These are phyloP conservation scores for Drosophila engyochracea DNA, from an alignment of 2,888 invertebrate species.

Conservation along the genomic window DNA sequence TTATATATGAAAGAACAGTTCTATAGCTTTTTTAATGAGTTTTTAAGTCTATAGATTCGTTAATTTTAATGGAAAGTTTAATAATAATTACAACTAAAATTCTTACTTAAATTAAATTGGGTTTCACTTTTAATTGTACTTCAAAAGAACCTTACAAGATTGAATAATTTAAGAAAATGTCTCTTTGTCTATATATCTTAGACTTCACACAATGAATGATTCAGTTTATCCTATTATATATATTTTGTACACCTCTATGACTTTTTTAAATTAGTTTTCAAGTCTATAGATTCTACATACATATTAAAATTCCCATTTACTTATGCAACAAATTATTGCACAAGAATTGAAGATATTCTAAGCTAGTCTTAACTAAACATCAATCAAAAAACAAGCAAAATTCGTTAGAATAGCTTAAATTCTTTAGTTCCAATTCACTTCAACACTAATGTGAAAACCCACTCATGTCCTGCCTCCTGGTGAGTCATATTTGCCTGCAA, in stretches of 20 bases:
- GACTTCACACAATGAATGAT: no score
- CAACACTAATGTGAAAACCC: background rate
- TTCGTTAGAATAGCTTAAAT: background rate
- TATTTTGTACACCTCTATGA: no score
- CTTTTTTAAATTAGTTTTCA: no score
- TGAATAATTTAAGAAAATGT: background rate
- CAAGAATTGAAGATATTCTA: background rate
- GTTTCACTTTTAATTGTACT: background rate
- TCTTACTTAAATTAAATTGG: background rate
- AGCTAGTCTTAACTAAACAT: background rate
- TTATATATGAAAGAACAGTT: conserved; percentile 8
- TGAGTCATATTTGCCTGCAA: conserved; percentile 19
- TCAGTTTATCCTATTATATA: no score
- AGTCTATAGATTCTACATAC: background rate
- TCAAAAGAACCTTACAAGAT: background rate
- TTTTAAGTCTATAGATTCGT: background rate
- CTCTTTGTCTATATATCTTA: background rate
- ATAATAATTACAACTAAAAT: background rate
- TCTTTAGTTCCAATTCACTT: no score
- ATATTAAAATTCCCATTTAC: background rate
- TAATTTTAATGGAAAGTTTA: background rate
- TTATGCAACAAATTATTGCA: background rate
- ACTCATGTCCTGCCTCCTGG: conserved; percentile 3
- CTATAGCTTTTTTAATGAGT: background rate
- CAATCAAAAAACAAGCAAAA: background rate